A percentile compares a stretch with the other conserved stretches of the same genome.
Evolutionary conservation across 1,140 invertebrate species (phyloP).

Genomic region (Stratiolaelaps scimitus): DNA sequence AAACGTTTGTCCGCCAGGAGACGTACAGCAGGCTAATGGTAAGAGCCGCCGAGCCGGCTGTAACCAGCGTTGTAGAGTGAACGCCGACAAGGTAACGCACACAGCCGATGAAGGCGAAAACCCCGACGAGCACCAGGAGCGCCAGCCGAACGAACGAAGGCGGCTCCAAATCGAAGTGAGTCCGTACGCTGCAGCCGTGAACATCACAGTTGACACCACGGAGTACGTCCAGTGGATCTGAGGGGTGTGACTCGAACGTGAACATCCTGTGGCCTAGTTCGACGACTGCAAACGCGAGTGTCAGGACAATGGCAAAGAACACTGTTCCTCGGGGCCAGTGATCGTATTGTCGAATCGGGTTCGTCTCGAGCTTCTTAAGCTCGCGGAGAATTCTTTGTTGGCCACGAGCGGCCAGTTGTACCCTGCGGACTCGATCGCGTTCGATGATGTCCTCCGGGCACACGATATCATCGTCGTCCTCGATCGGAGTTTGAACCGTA

Average conservation of each 20-base stretch:
- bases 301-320: background rate
- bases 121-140: background rate
- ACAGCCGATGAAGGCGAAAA: background rate
- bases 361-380: background rate
- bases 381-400: background rate
- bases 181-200: background rate
- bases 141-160: background rate
- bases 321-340: background rate
- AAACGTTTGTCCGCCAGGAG: background rate
- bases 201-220: background rate
- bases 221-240: background rate
- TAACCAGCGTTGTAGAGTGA: background rate
- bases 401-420: background rate
- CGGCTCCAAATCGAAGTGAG: slow-evolving; percentile 4
- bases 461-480: no score
- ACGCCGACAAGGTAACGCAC: background rate
- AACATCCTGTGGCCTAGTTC: background rate
- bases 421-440: background rate
- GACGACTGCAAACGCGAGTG: background rate
- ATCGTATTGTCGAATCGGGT: background rate
- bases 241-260: background rate
- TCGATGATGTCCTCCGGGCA: background rate
- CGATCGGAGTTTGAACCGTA: no score
- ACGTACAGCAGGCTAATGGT: background rate
- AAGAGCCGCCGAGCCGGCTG: background rate